Conservation (phyloP, 2,113 vertebrate species). For the Sapayoa aenigma region DNA sequence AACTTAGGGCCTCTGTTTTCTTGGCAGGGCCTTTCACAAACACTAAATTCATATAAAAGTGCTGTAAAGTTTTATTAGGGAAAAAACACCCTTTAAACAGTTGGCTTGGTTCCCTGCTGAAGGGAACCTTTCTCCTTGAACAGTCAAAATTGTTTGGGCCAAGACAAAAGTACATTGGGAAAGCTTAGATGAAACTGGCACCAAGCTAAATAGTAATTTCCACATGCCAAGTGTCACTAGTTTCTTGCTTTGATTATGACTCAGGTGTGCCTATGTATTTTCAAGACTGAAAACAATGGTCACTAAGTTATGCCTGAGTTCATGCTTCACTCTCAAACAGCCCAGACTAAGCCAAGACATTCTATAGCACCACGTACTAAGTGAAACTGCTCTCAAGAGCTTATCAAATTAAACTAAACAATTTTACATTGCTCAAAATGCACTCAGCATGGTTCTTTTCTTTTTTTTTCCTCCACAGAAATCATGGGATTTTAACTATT, state of each 20-base stretch:
- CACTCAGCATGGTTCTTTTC: not conserved
- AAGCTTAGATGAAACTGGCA: not conserved
- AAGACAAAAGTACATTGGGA: not conserved
- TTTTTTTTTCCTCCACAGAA: not conserved
- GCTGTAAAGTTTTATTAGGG: slow-evolving; percentile 52
- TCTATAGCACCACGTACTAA: not conserved
- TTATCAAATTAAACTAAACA: slow-evolving; percentile 1
- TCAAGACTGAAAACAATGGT: not conserved
- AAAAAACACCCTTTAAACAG: slow-evolving; percentile 29
- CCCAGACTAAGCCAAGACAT: not conserved
- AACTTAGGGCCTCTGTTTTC: not conserved
- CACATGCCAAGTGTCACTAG: not conserved
- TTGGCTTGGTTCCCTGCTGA: not conserved
- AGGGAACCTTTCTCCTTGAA: slow-evolving; percentile 18
- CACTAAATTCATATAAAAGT: not conserved
- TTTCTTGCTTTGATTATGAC: not conserved
- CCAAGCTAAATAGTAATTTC: not conserved
- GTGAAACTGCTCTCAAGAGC: slow-evolving; percentile 15
- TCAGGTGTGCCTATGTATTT: not conserved
- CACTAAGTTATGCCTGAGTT: not conserved
- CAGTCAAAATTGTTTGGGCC: not conserved
- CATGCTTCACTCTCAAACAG: not conserved
- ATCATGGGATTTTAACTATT: not conserved
- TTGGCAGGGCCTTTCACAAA: not conserved
- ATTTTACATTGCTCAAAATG: not conserved